Percentiles rank a stretch among this genome's conserved stretches.
phyloP scores from a whole-genome alignment of 1,140 invertebrate species.

The Pachypeltis micranthus region DNA sequence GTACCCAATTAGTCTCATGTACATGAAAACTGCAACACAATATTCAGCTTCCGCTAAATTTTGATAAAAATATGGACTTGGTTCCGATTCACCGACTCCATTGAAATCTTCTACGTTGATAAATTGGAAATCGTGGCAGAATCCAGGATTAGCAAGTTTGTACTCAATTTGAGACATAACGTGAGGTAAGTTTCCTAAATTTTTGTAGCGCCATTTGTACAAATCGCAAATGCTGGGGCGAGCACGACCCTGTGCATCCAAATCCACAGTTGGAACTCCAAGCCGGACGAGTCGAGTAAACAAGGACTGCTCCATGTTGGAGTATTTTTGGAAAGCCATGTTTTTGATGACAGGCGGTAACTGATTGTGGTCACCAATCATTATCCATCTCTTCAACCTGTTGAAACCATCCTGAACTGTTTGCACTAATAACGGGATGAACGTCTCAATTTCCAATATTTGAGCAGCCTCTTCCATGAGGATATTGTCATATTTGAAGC shows the following conservation, averaged over 20 bases:
- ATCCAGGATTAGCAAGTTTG: slow-evolving; percentile 78
- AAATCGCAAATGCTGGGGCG: slow-evolving; percentile 82
- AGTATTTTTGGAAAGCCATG: slow-evolving; percentile 99
- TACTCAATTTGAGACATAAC: slow-evolving; percentile 76
- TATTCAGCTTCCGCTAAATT: slow-evolving; percentile 99
- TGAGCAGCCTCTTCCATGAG: slow-evolving; percentile 99
- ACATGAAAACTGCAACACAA: slow-evolving; percentile 95
- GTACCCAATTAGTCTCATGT: slow-evolving; percentile 94
- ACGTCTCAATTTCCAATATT: slow-evolving; percentile 99
- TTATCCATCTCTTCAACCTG: slow-evolving; percentile 97
- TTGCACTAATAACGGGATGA: slow-evolving; percentile 93
- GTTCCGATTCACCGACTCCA: slow-evolving; percentile 91
- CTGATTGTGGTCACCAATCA: slow-evolving; percentile 99
- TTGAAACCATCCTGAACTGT: slow-evolving; percentile 94
- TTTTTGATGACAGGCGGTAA: slow-evolving; percentile 99
- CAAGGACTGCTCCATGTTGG: slow-evolving; percentile 98
- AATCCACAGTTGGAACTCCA: slow-evolving; percentile 89
- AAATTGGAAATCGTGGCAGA: slow-evolving; percentile 87
- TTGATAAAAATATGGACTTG: slow-evolving; percentile 97
- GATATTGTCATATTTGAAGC: slow-evolving; percentile 97
- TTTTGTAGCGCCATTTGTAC: slow-evolving; percentile 97
- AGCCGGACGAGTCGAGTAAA: slow-evolving; percentile 93
- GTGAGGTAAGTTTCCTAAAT: slow-evolving; percentile 82
- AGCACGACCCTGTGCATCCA: slow-evolving; percentile 95
- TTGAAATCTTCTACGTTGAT: slow-evolving; percentile 96